Base-by-base conservation (phyloP, 2,888 invertebrate species). In the Chaetogeoica ovagalla region DNA sequence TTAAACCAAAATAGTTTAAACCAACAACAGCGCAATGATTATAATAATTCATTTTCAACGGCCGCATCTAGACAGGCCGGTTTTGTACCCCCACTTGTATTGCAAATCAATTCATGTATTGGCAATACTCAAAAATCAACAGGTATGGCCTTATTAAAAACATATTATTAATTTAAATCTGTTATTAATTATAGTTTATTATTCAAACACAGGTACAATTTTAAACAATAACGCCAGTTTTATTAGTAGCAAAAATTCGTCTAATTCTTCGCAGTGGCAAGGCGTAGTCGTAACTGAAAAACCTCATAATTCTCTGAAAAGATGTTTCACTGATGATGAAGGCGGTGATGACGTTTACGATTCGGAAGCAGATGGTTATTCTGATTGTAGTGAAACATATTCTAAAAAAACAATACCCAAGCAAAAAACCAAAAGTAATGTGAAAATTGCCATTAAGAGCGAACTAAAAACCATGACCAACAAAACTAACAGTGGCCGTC, bases 61-160 rank as follows among this genome's bases (percentile, higher is more conserved):
- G 19, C 66, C 23, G 0, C 57, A 57, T 75, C 75, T 15, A 66
- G 79, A 43, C 79, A 79, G 39, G 96, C 96, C 82, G 95, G 96
- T 83, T 97, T 97, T 87, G 96, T 96, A 83, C 96, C 97, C 82
- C 96, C 97, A 39, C 85, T 91, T 84, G 90, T 87, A 87, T 73
- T 59, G 43, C 75, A 76, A 76, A 76, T 76, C 15, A 76, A 76
- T 57, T 17, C 73, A 1, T 60, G 11, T 7, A 69, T 48, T 43
- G 15, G 5, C 15, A 79, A 15, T 57, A 7, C 8, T 70, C 79
- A 63, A 62, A 63, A 63, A 65, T 9, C 70, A 57, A 37, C 70
- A 55, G 63, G 79, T 79, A 71, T 43, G 43, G 43, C 30, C 8
- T 30, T 19, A 30, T 15, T 30, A 19, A 30, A 63, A 52, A 52